phyloP scores from a whole-genome alignment of 2,888 invertebrate species.

The Mesodorylaimus sp. region DNA sequence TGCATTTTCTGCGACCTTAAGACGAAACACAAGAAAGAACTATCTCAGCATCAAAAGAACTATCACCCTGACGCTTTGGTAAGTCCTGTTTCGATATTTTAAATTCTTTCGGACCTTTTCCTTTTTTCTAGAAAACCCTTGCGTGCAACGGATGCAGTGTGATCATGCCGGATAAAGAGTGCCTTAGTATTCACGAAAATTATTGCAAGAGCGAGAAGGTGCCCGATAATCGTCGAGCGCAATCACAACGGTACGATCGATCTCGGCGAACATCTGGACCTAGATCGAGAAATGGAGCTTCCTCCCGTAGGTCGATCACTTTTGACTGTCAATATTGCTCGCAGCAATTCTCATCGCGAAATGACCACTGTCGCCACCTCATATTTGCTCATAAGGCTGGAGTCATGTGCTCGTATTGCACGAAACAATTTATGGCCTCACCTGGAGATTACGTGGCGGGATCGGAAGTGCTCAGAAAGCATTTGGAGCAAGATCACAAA shows the following conservation, averaged over 20 bases:
- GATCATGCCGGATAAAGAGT: no score
- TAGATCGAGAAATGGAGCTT: no score
- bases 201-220: no score
- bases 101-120: no score
- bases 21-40: background rate
- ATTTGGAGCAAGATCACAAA: background rate
- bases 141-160: no score
- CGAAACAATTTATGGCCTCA: background rate
- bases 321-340: background rate
- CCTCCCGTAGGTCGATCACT: background rate
- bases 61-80: background rate
- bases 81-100: background rate
- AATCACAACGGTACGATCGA: no score
- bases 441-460: no score
- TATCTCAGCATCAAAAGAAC: background rate
- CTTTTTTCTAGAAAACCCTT: no score
- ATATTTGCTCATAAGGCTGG: background rate
- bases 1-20: background rate
- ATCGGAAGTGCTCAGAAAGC: background rate
- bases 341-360: background rate
- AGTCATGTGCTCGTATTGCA: background rate
- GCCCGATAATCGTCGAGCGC: no score
- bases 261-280: no score
- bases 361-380: background rate
- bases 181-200: no score